Percentiles rank a stretch among this genome's conserved stretches.
Conservation (phyloP, 23 tunicate genomes). For the Ciona savignyi region DNA sequence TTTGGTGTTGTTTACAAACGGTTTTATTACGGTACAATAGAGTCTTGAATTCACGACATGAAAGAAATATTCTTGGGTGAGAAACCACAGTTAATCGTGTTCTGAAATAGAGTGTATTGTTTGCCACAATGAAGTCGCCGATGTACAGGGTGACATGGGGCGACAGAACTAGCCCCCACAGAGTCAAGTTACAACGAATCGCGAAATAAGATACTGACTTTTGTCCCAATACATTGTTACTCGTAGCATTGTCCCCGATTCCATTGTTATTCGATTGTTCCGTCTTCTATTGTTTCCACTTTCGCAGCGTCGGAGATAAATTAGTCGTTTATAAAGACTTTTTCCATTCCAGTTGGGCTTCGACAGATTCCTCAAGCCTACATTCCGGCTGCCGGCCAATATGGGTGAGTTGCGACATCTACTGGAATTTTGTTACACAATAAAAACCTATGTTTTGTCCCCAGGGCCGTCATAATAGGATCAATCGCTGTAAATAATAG, state of each 20-base stretch:
- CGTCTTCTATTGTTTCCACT: slow-evolving; percentile 1
- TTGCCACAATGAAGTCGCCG: too few species aligned
- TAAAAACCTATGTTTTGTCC: neutral
- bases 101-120: too few species aligned
- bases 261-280: neutral
- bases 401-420: slow-evolving; percentile 16
- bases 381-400: slow-evolving; percentile 30
- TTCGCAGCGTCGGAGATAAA: too few species aligned
- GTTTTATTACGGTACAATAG: neutral
- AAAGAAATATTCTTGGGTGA: too few species aligned
- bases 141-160: too few species aligned
- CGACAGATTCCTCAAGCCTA: slow-evolving; percentile 36
- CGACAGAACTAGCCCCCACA: too few species aligned
- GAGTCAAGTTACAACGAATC: too few species aligned
- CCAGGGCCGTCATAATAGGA: neutral
- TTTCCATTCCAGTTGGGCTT: slow-evolving; percentile 18
- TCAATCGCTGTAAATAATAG: neutral
- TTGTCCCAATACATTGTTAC: neutral
- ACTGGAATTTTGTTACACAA: neutral
- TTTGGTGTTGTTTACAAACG: neutral
- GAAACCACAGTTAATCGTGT: too few species aligned
- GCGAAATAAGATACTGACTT: too few species aligned
- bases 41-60: neutral
- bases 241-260: neutral
- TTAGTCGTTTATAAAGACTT: neutral